Conservation (phyloP, 2,113 vertebrate species). For the Atrichornis clamosus region DNA sequence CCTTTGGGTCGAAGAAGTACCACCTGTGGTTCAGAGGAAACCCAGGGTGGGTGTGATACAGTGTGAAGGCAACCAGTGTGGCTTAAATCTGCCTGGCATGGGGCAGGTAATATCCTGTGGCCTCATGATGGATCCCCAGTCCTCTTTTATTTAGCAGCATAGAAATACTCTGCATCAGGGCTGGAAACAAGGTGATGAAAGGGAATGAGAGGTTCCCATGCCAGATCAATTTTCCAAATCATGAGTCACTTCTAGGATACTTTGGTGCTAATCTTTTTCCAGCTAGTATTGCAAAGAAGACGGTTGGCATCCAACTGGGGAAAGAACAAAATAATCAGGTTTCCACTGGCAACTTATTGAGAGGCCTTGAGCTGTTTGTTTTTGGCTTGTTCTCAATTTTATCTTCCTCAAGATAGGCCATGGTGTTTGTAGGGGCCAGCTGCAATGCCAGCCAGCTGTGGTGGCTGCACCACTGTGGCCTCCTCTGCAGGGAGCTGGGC, state of each 20-base stretch:
- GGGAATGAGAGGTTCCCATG: not conserved
- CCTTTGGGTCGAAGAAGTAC: not conserved
- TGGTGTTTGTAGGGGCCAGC: not conserved
- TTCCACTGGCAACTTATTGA: not conserved
- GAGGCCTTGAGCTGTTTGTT: not conserved
- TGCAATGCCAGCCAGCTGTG: not conserved
- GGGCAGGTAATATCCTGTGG: not conserved
- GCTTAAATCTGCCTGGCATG: not conserved
- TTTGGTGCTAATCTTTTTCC: not conserved
- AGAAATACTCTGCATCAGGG: not conserved
- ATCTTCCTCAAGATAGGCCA: not conserved
- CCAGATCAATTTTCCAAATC: not conserved
- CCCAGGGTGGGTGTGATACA: not conserved
- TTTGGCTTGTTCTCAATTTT: not conserved
- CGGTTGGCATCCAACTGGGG: not conserved
- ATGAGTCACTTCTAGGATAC: not conserved
- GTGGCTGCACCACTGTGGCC: not conserved
- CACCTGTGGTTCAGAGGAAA: not conserved
- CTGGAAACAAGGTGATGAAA: not conserved
- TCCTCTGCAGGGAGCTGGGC: not conserved
- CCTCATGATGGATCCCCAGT: not conserved
- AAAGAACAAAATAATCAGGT: not conserved
- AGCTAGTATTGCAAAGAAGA: not conserved
- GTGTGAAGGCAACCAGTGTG: accelerated
- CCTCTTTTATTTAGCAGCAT: not conserved